phyloP scores from a whole-genome alignment of 2,113 vertebrate species.

The Mus musculus region GRCm39 chr19:22363001-22363500 shows the following conservation, averaged over 20 bases:
- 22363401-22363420: neutral
- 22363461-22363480: neutral
- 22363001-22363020: neutral
- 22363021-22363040: neutral
- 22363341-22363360: neutral
- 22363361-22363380: neutral
- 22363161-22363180: neutral
- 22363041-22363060: neutral
- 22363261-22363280: neutral
- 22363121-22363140: neutral
- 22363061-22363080: neutral
- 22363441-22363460: neutral
- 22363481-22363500: neutral
- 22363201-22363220: neutral
- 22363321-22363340: slow-evolving; percentile 7
- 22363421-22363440: neutral
- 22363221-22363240: slow-evolving; percentile 24
- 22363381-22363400: neutral
- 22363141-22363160: neutral
- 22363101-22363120: neutral
- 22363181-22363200: neutral
- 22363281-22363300: neutral
- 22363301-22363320: slow-evolving; percentile 40
- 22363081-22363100: neutral
- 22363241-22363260: slow-evolving; percentile 1